phyloP scores from a whole-genome alignment of 64 coral and sea anemone genomes.

The Anthopleura sola region DNA sequence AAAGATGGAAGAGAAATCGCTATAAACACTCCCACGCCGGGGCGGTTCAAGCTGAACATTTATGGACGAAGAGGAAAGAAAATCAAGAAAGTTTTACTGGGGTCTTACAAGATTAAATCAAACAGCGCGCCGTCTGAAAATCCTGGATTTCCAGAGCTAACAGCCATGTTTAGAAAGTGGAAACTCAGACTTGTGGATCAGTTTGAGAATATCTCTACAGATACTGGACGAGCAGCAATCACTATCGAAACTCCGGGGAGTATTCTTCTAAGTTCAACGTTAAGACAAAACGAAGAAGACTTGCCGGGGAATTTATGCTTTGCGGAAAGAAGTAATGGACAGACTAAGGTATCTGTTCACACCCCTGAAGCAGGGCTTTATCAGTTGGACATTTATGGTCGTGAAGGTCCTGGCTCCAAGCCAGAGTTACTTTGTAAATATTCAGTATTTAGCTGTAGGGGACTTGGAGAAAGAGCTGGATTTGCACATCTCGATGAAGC shows the following conservation, averaged over 20 bases:
- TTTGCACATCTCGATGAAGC: conserved; percentile 49
- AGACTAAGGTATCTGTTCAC: conserved; percentile 43
- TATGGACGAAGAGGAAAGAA: conserved; percentile 46
- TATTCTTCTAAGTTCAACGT: conserved; percentile 35
- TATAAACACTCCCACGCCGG: conserved; percentile 56
- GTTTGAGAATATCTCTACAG: conserved; percentile 45
- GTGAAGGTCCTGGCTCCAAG: conserved; percentile 25
- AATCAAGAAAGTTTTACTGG: conserved; percentile 41
- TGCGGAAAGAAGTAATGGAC: conserved; percentile 21
- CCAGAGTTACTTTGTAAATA: conserved; percentile 25
- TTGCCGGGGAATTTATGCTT: conserved; percentile 42
- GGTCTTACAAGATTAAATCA: conserved; percentile 61
- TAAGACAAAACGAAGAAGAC: conserved; percentile 39
- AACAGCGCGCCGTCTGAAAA: conserved; percentile 35
- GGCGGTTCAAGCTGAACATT: conserved; percentile 58
- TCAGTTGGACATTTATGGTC: conserved; percentile 62
- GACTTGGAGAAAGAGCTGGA: conserved; percentile 48
- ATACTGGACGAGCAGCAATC: conserved; percentile 26
- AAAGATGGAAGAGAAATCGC: conserved; percentile 26
- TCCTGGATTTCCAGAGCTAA: conserved; percentile 70
- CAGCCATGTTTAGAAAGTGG: conserved; percentile 61
- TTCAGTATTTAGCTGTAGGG: conserved; percentile 20
- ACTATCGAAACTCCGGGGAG: conserved; percentile 30
- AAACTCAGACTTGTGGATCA: conserved; percentile 60
- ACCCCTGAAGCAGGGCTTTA: conserved; percentile 61